Base-by-base conservation (phyloP, 2,797 vertebrate genomes). In the Menidia menidia region DNA sequence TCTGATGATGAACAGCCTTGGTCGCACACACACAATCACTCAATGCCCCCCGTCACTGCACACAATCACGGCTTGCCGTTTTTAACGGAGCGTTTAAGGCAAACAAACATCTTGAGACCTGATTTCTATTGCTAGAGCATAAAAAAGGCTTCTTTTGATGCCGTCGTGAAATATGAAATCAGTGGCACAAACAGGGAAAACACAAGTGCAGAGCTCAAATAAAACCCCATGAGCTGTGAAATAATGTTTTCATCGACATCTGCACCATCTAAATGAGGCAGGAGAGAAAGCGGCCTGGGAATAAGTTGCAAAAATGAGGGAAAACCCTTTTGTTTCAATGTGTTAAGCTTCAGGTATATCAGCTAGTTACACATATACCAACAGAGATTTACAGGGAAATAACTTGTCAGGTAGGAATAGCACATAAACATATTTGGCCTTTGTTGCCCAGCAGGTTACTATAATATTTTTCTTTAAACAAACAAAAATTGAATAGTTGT, bases 191-290 rank as follows among this genome's bases (percentile, higher is more conserved):
- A 41, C 30, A 7, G 12, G 8, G 77, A 71, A 71, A 84, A 84
- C 86, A 82, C 60, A 52, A 88, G 70, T 77, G 80, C 75, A 61
- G 77, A 82, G 75, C 71, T 79, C 72, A 87, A 87, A 83, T 89
- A 86, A 87, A 87, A 89, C 68, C 72, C 81, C 65, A 79, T 86
- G 87, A 88, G 81, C 85, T 91, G 87, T 89, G 87, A 92, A 89
- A 90, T 88, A 77, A 87, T 85, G 64, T 88, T 90, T 89, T 85
- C 79, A 87, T 41, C 18, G 18, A 39, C 41, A 67, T 67, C 9
- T 42, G 3, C 33, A 50, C 14, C 25, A 39, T 41, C 19, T 35
- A 30, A 25, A 60, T 16, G 47, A 33, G 12, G 14, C 8, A 1
- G 31, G 7, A 51, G 11, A 15, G 16, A 32, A 63, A 50, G 51